Evolutionary conservation across 2,797 vertebrate species (phyloP).

Genomic region (Neoniphon sammara): DNA sequence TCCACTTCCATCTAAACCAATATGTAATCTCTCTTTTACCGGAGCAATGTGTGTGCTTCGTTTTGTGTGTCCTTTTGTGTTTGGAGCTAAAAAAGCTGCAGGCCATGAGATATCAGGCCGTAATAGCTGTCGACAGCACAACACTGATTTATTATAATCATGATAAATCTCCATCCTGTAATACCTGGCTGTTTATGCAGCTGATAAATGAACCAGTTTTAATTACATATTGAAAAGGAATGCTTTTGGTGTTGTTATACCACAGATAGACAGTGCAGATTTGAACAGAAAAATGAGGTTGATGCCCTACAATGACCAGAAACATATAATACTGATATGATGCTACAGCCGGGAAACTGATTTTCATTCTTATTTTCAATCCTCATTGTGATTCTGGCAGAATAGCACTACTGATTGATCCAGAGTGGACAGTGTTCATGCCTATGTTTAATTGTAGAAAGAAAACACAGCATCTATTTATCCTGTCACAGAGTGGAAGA

Average conservation of each 20-base stretch:
- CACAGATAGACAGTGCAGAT: slow-evolving; percentile 19
- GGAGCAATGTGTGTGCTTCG: slow-evolving; percentile 13
- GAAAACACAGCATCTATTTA: background rate
- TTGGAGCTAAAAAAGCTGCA: slow-evolving; percentile 25
- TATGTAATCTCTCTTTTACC: background rate
- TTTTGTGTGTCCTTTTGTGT: background rate
- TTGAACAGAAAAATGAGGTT: slow-evolving; percentile 25
- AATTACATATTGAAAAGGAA: slow-evolving; percentile 73
- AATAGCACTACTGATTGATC: no score
- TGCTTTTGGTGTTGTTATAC: slow-evolving; percentile 45
- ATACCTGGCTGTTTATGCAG: slow-evolving; percentile 65
- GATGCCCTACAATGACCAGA: slow-evolving; percentile 14
- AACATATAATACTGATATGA: background rate
- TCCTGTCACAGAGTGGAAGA: slow-evolving; percentile 18
- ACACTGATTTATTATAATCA: slow-evolving; percentile 66
- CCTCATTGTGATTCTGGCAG: slow-evolving; percentile 27
- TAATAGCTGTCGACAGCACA: slow-evolving; percentile 26
- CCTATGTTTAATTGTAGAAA: slow-evolving; percentile 29
- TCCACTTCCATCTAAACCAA: slow-evolving; percentile 7
- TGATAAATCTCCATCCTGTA: slow-evolving; percentile 64
- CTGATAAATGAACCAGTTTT: slow-evolving; percentile 72
- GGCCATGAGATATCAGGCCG: slow-evolving; percentile 30
- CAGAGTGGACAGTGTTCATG: background rate
- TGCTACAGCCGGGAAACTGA: slow-evolving; percentile 5
- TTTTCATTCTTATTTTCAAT: slow-evolving; percentile 48